A percentile compares a stretch with the other conserved stretches of the same genome.
Evolutionary conservation across 2,888 invertebrate species (phyloP).

Genomic region (Ctena decussata): DNA sequence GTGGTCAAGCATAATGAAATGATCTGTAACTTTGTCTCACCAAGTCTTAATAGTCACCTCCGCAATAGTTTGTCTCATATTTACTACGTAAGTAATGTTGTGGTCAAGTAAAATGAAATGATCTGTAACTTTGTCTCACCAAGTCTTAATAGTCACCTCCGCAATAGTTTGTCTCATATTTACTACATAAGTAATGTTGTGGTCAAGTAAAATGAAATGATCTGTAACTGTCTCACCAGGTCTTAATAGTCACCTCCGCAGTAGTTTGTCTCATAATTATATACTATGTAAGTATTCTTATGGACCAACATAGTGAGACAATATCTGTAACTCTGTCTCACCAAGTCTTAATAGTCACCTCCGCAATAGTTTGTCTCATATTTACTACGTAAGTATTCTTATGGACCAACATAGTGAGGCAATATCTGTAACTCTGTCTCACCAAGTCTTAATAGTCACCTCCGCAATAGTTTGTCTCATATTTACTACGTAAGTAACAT

Average conservation of each 20-base stretch:
- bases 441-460: conserved; percentile 97
- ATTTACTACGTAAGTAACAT: conserved; percentile 94
- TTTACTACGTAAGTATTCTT: conserved; percentile 94
- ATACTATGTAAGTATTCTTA: conserved; percentile 92
- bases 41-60: conserved; percentile 97
- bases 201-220: background rate
- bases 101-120: background rate
- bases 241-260: conserved; percentile 97
- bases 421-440: conserved; percentile 91
- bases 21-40: conserved; percentile 92
- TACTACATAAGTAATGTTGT: conserved; percentile 91
- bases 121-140: conserved; percentile 92
- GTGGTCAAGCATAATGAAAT: background rate
- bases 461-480: conserved; percentile 97
- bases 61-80: conserved; percentile 96
- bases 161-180: conserved; percentile 97
- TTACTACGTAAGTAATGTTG: conserved; percentile 92
- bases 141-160: conserved; percentile 96
- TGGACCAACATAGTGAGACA: background rate
- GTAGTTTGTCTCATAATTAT: conserved; percentile 97
- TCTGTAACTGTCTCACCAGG: conserved; percentile 92
- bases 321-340: conserved; percentile 91
- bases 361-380: conserved; percentile 95
- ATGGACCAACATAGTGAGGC: no score
- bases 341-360: conserved; percentile 97